phyloP scores from a whole-genome alignment of 2,113 vertebrate genomes.

The Cairina moschata region DNA sequence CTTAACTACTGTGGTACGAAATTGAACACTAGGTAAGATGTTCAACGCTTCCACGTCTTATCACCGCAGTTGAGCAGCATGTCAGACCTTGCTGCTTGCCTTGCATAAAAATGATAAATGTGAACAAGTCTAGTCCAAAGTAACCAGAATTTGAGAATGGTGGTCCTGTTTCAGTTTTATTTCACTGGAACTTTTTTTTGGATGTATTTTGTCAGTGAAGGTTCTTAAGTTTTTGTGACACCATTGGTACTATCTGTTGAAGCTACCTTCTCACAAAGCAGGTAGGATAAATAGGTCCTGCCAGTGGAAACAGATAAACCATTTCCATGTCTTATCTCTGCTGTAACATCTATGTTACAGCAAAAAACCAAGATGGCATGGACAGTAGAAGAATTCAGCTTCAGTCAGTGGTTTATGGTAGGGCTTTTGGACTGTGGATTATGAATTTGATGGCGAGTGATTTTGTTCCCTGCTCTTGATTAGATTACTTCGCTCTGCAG shows the following conservation, averaged over 20 bases:
- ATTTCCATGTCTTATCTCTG: background rate
- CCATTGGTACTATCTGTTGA: background rate
- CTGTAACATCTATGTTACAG: background rate
- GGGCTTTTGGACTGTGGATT: background rate
- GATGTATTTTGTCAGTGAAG: background rate
- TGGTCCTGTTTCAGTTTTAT: background rate
- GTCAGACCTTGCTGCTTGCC: background rate
- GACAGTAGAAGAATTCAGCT: background rate
- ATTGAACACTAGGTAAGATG: background rate
- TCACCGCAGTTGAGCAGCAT: background rate
- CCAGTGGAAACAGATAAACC: background rate
- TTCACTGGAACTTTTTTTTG: background rate
- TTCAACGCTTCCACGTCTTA: background rate
- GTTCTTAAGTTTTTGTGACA: background rate
- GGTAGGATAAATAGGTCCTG: background rate
- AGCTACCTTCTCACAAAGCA: background rate
- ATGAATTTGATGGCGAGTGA: background rate
- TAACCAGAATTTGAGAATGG: background rate
- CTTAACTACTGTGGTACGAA: background rate
- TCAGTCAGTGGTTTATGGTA: background rate
- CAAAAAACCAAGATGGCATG: background rate
- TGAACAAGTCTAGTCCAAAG: background rate
- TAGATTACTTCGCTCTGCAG: background rate
- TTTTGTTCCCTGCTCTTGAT: background rate
- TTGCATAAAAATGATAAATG: background rate